Conservation (phyloP, 2,888 invertebrate genomes). For the Stenodera caucasica region DNA sequence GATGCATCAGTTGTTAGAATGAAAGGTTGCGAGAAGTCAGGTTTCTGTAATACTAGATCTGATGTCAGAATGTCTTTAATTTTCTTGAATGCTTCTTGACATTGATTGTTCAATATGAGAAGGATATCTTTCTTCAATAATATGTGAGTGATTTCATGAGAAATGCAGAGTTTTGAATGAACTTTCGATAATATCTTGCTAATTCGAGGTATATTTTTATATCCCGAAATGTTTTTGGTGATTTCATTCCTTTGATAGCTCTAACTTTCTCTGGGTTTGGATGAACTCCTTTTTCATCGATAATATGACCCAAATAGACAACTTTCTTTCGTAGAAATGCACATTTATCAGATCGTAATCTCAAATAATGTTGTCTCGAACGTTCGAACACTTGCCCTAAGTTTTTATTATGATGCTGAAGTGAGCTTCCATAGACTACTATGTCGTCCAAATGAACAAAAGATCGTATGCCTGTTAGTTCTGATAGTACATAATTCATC, state of each 20-base stretch:
- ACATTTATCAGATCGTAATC: constrained; percentile 42
- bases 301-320: constrained; percentile 42
- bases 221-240: constrained; percentile 25
- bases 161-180: constrained; percentile 30
- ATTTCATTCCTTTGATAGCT: constrained; percentile 31
- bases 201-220: constrained; percentile 43
- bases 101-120: constrained; percentile 31
- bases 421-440: constrained; percentile 31
- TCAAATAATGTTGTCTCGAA: constrained; percentile 32
- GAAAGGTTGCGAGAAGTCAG: constrained; percentile 39
- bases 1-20: constrained; percentile 46
- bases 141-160: constrained; percentile 18
- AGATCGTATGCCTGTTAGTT: constrained; percentile 32
- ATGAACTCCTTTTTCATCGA: constrained; percentile 38
- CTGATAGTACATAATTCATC: constrained; percentile 38
- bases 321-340: constrained; percentile 36
- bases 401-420: constrained; percentile 39
- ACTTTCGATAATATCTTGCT: constrained; percentile 44
- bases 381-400: constrained; percentile 34
- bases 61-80: constrained; percentile 26
- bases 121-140: constrained; percentile 8
- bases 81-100: constrained; percentile 24
- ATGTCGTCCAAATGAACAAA: constrained; percentile 44
- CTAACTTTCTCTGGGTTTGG: constrained; percentile 35
- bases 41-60: constrained; percentile 25